A percentile compares a stretch with the other conserved stretches of the same genome.
Evolutionary conservation across 2,797 vertebrate genomes (phyloP).

Genomic region (Sebastes iracundus): DNA sequence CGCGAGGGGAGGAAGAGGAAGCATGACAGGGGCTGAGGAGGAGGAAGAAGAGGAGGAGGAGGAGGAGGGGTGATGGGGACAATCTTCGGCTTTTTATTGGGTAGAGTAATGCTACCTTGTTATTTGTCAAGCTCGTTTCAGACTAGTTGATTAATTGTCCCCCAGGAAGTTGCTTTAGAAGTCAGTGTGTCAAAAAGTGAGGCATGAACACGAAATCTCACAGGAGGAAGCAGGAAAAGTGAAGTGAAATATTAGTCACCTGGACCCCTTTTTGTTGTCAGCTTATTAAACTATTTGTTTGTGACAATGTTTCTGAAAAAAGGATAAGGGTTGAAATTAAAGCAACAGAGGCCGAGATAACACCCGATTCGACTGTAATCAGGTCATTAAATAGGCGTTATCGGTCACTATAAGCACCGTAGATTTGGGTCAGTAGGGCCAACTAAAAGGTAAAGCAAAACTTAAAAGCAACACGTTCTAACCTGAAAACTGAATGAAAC

Average conservation of each 20-base stretch:
- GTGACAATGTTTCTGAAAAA: neutral
- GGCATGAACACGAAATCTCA: neutral
- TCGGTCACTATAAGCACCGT: no score
- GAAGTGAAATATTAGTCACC: conserved; percentile 14
- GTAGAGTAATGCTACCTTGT: conserved; percentile 7
- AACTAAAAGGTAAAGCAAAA: no score
- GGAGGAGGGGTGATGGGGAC: conserved; percentile 12
- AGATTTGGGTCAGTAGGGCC: no score
- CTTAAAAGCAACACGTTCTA: no score
- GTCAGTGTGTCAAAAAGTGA: neutral
- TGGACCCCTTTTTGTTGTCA: neutral
- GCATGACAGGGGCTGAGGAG: conserved; percentile 1
- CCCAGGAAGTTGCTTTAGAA: conserved; percentile 30
- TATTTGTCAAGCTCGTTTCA: conserved; percentile 14
- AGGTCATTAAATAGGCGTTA: neutral
- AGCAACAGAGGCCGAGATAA: neutral
- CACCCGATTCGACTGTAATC: neutral
- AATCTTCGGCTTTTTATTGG: conserved; percentile 33
- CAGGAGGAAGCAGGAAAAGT: conserved; percentile 13
- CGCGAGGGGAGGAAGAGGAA: conserved; percentile 49
- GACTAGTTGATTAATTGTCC: conserved; percentile 2
- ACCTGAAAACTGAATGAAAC: no score
- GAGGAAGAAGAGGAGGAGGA: neutral
- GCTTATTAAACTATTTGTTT: neutral
- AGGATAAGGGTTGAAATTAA: neutral